Conservation (phyloP, 2,113 vertebrate species). For the Serilophus lunatus region DNA sequence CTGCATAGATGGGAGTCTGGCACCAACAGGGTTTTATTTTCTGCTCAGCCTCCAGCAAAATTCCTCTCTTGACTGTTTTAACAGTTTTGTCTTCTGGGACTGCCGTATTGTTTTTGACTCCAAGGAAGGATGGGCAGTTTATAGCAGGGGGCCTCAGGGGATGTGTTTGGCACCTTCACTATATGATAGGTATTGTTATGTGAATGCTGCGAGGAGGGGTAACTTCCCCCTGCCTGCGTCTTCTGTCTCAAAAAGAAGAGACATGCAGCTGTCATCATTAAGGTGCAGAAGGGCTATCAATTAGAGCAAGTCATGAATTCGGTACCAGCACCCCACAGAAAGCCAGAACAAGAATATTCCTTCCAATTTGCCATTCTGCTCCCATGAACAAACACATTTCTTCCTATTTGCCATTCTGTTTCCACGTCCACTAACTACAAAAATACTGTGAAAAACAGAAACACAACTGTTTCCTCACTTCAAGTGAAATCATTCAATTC, state of each 20-base stretch:
- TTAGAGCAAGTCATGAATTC: not conserved
- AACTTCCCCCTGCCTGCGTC: not conserved
- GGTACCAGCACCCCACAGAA: not conserved
- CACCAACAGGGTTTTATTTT: not conserved
- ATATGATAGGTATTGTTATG: not conserved
- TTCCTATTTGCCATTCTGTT: not conserved
- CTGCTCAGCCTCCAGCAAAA: not conserved
- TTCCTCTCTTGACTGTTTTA: not conserved
- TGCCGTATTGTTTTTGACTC: not conserved
- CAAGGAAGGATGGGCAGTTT: not conserved
- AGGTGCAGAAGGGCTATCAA: not conserved
- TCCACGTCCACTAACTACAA: not conserved
- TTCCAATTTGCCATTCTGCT: not conserved
- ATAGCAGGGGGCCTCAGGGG: not conserved
- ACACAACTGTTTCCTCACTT: not conserved
- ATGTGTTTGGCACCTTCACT: not conserved
- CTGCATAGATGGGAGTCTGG: not conserved
- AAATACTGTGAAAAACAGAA: not conserved
- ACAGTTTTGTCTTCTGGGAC: not conserved
- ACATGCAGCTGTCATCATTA: not conserved
- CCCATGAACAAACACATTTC: not conserved
- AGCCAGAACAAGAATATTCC: not conserved
- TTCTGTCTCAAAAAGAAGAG: not conserved
- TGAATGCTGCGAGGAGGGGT: fast-evolving
- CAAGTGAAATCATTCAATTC: not conserved